A percentile compares a stretch with the other conserved stretches of the same genome.
Conservation (phyloP, 2,888 invertebrate genomes). For the Pseudococcus viburni region DNA sequence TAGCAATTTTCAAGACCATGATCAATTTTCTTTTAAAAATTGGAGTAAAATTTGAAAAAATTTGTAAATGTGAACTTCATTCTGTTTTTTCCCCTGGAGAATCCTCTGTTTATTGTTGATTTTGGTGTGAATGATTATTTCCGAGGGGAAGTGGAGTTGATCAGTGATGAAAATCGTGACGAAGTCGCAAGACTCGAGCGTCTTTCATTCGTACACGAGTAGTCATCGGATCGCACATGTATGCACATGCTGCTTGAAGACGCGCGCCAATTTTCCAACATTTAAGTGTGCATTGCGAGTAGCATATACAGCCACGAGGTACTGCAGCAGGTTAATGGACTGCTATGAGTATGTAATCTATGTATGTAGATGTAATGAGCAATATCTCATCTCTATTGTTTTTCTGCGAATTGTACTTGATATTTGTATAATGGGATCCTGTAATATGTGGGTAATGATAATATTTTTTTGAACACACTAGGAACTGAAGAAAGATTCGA, state of each 20-base stretch:
- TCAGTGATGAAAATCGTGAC: neutral
- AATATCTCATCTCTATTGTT: too few relatives aligned
- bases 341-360: too few relatives aligned
- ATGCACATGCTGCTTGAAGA: slow-evolving; percentile 14
- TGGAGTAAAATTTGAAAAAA: too few relatives aligned
- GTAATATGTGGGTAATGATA: neutral
- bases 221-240: neutral
- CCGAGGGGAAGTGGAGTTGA: neutral
- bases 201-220: neutral
- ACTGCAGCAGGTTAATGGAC: neutral
- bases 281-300: neutral
- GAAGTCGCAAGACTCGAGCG: neutral
- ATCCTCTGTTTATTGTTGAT: too few relatives aligned
- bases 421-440: neutral
- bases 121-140: too few relatives aligned
- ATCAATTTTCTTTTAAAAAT: too few relatives aligned
- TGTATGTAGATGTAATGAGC: too few relatives aligned
- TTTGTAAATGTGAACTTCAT: too few relatives aligned
- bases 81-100: too few relatives aligned
- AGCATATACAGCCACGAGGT: neutral
- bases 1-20: too few relatives aligned
- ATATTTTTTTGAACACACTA: neutral
- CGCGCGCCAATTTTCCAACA: slow-evolving; percentile 33
- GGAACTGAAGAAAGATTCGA: neutral
- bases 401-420: neutral